Base-by-base conservation (phyloP, 2,797 vertebrate genomes). In the Thalassophryne amazonica region DNA sequence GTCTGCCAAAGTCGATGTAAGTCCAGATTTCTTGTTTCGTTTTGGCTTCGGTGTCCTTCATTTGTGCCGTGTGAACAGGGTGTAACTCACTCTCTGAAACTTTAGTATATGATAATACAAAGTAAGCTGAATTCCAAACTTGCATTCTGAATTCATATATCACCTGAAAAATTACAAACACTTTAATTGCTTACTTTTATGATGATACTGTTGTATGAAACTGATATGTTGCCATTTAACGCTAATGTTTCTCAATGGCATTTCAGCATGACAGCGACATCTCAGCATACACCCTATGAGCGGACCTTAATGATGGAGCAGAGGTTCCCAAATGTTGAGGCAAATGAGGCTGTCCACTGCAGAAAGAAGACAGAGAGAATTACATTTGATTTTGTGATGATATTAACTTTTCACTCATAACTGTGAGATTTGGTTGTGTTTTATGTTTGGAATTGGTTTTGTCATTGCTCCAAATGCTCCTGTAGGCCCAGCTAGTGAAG, bases 231-330 rank as follows among this genome's bases (percentile, higher is more conserved):
- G 28, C 4, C 34, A 4, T 14, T 37, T 11, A 12, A 42, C 15
- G 4, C 16, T 52, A 3, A 6, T 41, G 8, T 57, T 42, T 49
- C 7, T 27, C 3, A 18, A 35, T 36, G 17, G 6, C 8, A 18
- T 60, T 67, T 25, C 28, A 98, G 96, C 93, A 98, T 24, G 92
- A 98, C 71, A 98, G 95, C 6, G 97, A 99, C 82, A 98, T 99
- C 66, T 99, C 97, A 2, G 97, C 96, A 0, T 99, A 99, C 68
- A 98, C 96, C n/a, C 1, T 99, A 99, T 0, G 97, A 99, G 85
- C 89, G 97, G 23, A 99, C 97, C 1, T 73, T 99, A 68, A 99
- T 99, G 97, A 99, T 99, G 97, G 97, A 99, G 69, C 97, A 99
- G 84, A 92, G 97, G 62, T 98, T n/a, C 96, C 43, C 96, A 99